Conservation (phyloP, 2,113 vertebrate species). For the Dipodomys stephensi region DNA sequence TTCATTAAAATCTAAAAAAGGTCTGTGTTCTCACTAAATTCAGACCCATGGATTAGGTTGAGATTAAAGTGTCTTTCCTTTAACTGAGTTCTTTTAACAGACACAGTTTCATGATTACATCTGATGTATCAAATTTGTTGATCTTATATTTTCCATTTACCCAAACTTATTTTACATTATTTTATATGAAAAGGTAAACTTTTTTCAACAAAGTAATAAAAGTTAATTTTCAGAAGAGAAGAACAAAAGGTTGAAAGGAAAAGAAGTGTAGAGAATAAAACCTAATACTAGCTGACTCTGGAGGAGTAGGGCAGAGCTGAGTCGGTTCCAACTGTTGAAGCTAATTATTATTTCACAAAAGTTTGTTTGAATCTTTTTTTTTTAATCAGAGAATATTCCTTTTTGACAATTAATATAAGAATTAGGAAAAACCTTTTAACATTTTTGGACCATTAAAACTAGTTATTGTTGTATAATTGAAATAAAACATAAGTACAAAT, state of each 20-base stretch:
- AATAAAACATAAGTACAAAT: conserved; percentile 16
- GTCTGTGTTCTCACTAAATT: neutral
- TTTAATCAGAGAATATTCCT: neutral
- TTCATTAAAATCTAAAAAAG: conserved; percentile 28
- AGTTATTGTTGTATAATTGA: conserved; percentile 1
- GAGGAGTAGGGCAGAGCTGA: neutral
- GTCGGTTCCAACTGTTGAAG: neutral
- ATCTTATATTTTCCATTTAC: neutral
- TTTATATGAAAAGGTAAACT: neutral
- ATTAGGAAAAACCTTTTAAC: neutral
- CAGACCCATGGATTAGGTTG: neutral
- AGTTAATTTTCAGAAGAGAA: conserved; percentile 4
- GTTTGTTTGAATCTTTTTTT: conserved; percentile 6
- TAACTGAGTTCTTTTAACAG: neutral
- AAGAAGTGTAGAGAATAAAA: neutral
- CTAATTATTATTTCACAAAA: neutral
- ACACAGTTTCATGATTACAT: neutral
- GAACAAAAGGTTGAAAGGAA: neutral
- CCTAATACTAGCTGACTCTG: neutral
- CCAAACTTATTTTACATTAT: neutral
- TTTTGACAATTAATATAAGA: conserved; percentile 30
- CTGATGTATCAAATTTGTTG: neutral
- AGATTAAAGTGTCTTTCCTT: conserved; percentile 1
- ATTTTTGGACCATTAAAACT: neutral
- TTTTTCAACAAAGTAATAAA: neutral